phyloP scores from a whole-genome alignment of 2,888 invertebrate species.

The Lacanobia wlatinum region DNA sequence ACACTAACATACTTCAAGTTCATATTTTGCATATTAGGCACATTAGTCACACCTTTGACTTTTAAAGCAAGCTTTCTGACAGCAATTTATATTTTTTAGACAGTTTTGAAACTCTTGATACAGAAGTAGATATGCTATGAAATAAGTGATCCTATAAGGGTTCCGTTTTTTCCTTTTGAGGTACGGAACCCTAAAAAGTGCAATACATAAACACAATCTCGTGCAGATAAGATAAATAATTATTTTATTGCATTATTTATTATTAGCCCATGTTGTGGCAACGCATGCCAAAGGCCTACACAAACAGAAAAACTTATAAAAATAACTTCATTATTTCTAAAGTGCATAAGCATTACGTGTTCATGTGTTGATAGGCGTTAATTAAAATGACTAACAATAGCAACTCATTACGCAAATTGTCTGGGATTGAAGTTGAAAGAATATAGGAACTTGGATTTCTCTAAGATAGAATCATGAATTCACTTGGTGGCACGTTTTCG shows the following conservation, averaged over 20 bases:
- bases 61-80: slow-evolving; percentile 58
- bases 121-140: slow-evolving; percentile 1
- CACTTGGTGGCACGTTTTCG: slow-evolving; percentile 4
- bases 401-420: slow-evolving; percentile 26
- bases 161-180: no score
- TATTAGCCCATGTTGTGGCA: neutral
- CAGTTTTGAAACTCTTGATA: slow-evolving; percentile 56
- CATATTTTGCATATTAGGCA: slow-evolving; percentile 61
- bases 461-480: slow-evolving; percentile 26
- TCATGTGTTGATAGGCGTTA: slow-evolving; percentile 24
- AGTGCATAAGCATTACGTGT: slow-evolving; percentile 1
- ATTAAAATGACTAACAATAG: slow-evolving; percentile 36
- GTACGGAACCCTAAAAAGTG: neutral
- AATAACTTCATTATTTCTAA: slow-evolving; percentile 22
- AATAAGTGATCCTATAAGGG: neutral
- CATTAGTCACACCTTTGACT: slow-evolving; percentile 67
- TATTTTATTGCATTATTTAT: neutral
- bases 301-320: slow-evolving; percentile 5
- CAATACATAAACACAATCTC: neutral
- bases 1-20: slow-evolving; percentile 55
- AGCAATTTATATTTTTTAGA: slow-evolving; percentile 56
- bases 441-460: slow-evolving; percentile 6
- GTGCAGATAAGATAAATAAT: neutral
- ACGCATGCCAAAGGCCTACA: neutral
- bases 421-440: slow-evolving; percentile 30